phyloP scores from a whole-genome alignment of 2,888 invertebrate genomes.

The Syrista parreyssii region DNA sequence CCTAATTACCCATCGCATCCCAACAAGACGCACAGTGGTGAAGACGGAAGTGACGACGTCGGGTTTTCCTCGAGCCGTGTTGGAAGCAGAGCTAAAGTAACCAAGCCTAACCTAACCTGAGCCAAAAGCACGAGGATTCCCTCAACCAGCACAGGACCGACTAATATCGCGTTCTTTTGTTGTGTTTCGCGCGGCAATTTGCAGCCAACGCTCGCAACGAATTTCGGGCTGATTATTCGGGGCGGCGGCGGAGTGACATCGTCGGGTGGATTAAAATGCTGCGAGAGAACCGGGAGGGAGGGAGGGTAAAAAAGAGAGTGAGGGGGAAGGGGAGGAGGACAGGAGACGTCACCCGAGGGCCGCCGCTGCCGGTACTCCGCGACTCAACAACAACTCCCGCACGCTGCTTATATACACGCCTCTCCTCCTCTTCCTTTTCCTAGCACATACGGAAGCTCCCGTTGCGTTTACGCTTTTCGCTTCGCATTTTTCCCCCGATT shows the following conservation, averaged over 20 bases:
- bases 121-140: background rate
- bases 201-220: conserved; percentile 53
- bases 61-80: background rate
- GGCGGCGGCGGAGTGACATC: conserved; percentile 38
- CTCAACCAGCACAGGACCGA: conserved; percentile 29
- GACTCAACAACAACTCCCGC: background rate
- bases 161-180: conserved; percentile 64
- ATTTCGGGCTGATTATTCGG: conserved; percentile 65
- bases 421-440: background rate
- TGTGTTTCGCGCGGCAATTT: conserved; percentile 58
- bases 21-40: background rate
- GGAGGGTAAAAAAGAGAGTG: conserved; percentile 24
- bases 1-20: background rate
- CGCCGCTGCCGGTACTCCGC: conserved; percentile 5
- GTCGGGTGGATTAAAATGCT: conserved; percentile 50
- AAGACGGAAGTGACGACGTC: conserved; percentile 5
- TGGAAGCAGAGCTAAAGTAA: background rate
- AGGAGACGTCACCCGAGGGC: conserved; percentile 37
- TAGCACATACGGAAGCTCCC: background rate
- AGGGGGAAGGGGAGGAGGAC: conserved; percentile 20
- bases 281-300: conserved; percentile 36
- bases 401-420: background rate
- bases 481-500: conserved; percentile 11
- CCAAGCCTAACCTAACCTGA: background rate
- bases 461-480: conserved; percentile 5